Conservation (phyloP, 2,888 invertebrate species). For the Eupelmus urozonus region DNA sequence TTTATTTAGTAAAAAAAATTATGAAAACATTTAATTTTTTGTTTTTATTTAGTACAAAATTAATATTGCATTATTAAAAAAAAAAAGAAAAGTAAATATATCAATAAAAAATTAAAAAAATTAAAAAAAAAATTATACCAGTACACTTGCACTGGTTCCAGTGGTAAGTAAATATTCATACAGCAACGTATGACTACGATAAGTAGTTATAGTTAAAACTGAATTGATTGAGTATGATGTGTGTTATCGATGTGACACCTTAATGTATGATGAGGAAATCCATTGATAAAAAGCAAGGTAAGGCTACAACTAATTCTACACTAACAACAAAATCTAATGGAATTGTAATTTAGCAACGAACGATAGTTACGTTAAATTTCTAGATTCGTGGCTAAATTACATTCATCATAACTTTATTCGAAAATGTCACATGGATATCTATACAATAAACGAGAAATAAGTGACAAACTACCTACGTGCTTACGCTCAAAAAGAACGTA, state of each 20-base stretch:
- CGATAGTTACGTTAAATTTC: background rate
- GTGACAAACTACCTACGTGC: constrained; percentile 28
- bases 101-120: too few species aligned
- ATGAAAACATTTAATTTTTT: too few species aligned
- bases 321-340: constrained; percentile 63
- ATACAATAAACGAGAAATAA: constrained; percentile 29
- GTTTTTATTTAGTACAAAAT: too few species aligned
- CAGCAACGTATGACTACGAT: too few species aligned
- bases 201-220: too few species aligned
- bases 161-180: too few species aligned
- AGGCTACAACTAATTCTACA: constrained; percentile 63
- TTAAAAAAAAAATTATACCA: too few species aligned
- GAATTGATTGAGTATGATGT: too few species aligned
- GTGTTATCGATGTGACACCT: constrained; percentile 55
- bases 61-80: too few species aligned
- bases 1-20: too few species aligned
- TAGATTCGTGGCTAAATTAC: constrained; percentile 23
- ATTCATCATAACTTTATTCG: background rate
- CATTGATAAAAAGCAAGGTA: constrained; percentile 61
- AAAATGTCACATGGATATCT: constrained; percentile 23
- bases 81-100: too few species aligned
- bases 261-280: constrained; percentile 40
- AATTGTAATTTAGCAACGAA: constrained; percentile 19
- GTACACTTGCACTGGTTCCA: too few species aligned
- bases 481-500: background rate